Evolutionary conservation across 64 coral and sea anemone species (phyloP).

Genomic region (Porites australiensis): DNA sequence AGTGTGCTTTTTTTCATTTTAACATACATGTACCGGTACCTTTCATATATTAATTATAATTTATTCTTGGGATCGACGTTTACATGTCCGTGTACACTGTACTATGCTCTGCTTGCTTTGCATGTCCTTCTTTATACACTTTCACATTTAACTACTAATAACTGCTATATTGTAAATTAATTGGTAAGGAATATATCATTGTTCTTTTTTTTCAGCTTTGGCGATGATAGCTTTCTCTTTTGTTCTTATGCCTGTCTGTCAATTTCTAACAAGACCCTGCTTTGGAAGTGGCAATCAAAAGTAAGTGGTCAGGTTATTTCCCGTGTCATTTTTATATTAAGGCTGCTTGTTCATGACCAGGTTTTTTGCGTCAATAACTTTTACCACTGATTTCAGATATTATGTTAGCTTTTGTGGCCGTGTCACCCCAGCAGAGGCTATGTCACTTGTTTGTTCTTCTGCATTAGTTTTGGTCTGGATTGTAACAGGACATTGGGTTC

Average conservation of each 20-base stretch:
- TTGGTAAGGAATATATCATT: background rate
- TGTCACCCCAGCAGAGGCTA: constrained; percentile 88
- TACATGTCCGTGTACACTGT: too few species aligned
- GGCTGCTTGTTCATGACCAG: background rate
- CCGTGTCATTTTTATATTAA: too few species aligned
- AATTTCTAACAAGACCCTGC: constrained; percentile 81
- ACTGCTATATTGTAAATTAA: background rate
- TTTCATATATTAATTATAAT: too few species aligned
- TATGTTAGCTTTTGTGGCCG: constrained; percentile 89
- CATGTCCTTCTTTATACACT: too few species aligned
- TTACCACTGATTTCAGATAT: constrained; percentile 37
- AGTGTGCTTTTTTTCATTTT: too few species aligned
- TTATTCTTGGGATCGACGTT: too few species aligned
- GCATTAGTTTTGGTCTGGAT: constrained; percentile 93
- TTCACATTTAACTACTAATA: too few species aligned
- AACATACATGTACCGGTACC: too few species aligned
- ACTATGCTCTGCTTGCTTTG: too few species aligned
- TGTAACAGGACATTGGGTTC: constrained; percentile 92
- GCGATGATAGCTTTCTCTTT: constrained; percentile 97
- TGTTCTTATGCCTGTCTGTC: constrained; percentile 92
- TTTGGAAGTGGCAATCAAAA: constrained; percentile 74
- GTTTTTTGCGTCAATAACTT: background rate
- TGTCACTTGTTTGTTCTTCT: constrained; percentile 83
- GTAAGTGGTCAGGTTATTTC: background rate
- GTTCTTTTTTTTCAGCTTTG: constrained; percentile 72